A percentile compares a stretch with the other conserved stretches of the same genome.
phyloP scores from a whole-genome alignment of 1,140 invertebrate species.

The Chelonus insularis region DNA sequence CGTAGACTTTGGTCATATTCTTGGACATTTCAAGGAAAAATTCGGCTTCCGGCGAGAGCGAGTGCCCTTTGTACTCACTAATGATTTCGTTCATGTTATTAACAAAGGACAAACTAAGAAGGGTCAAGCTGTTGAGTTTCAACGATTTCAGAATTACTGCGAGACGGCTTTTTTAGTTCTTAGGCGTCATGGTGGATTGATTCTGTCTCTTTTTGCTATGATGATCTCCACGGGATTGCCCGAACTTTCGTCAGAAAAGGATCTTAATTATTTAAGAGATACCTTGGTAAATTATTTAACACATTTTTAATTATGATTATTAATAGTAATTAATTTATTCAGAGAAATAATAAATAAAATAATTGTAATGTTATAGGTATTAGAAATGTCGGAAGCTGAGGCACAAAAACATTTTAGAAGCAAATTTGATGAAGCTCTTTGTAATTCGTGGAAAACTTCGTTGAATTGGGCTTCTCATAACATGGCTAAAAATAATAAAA shows the following conservation, averaged over 20 bases:
- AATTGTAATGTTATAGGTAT: too few species aligned
- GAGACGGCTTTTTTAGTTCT: constrained; percentile 90
- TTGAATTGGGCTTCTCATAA: constrained; percentile 95
- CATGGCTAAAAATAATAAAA: constrained; percentile 86
- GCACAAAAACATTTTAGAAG: constrained; percentile 86
- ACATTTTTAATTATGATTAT: too few species aligned
- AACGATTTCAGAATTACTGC: constrained; percentile 89
- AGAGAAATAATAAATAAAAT: too few species aligned
- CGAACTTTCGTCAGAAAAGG: constrained; percentile 90
- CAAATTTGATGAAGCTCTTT: constrained; percentile 84
- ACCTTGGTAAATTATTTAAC: constrained; percentile 75
- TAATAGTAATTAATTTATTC: too few species aligned
- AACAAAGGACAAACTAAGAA: constrained; percentile 88
- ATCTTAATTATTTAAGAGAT: constrained; percentile 88
- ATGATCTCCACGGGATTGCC: constrained; percentile 98
- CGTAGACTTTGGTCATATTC: constrained; percentile 99
- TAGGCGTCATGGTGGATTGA: constrained; percentile 86
- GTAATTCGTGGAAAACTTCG: constrained; percentile 94
- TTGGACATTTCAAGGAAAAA: constrained; percentile 99
- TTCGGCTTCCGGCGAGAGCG: constrained; percentile 96
- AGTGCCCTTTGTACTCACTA: constrained; percentile 97
- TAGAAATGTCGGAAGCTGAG: constrained; percentile 67
- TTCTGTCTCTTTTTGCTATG: constrained; percentile 96
- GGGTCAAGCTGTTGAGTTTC: constrained; percentile 85
- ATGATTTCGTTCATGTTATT: constrained; percentile 97